phyloP scores from a whole-genome alignment of 2,888 invertebrate genomes.

The Ormia ochracea region DNA sequence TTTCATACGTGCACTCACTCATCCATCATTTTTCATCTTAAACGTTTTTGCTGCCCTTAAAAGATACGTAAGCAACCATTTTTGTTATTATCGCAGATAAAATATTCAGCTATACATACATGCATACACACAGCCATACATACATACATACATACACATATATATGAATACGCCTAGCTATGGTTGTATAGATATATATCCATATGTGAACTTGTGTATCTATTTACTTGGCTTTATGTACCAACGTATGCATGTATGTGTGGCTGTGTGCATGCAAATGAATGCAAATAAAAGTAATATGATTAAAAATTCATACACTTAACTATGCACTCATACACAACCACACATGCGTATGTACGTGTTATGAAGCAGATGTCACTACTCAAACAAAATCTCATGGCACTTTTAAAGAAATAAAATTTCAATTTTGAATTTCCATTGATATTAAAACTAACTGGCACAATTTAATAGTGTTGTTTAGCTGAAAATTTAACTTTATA shows the following conservation, averaged over 20 bases:
- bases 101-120: not conserved
- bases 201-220: too few relatives aligned
- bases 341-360: not conserved
- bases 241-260: too few relatives aligned
- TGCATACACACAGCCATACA: not conserved
- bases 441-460: not conserved
- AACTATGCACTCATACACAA: not conserved
- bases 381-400: constrained; percentile 1
- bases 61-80: constrained; percentile 20
- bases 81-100: not conserved
- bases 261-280: not conserved
- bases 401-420: constrained; percentile 4
- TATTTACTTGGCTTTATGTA: too few relatives aligned
- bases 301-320: constrained; percentile 38
- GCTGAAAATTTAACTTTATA: not conserved
- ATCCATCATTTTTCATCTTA: constrained; percentile 33
- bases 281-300: constrained; percentile 14
- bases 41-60: not conserved
- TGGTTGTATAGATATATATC: too few relatives aligned
- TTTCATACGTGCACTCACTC: constrained; percentile 44
- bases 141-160: not conserved
- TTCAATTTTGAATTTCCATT: not conserved
- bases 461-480: not conserved
- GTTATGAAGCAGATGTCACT: constrained; percentile 60
- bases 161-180: not conserved